A percentile compares a stretch with the other conserved stretches of the same genome.
Conservation (phyloP, 2,113 vertebrate genomes). For the Anthoscopus minutus region DNA sequence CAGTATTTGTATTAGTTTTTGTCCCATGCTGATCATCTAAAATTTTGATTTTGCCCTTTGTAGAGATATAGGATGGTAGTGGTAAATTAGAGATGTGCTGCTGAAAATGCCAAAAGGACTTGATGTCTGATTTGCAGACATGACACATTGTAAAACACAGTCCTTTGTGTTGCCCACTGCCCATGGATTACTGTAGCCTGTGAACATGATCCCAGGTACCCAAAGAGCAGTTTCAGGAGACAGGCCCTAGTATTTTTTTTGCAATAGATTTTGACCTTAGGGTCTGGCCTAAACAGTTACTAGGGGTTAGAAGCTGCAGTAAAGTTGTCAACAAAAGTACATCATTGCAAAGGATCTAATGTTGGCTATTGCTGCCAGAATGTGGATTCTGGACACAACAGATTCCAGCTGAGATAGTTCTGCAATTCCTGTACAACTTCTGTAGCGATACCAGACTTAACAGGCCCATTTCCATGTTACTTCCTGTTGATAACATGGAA, state of each 20-base stretch:
- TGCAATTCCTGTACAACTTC: background rate
- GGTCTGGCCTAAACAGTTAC: background rate
- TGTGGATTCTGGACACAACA: background rate
- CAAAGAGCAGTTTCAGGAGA: background rate
- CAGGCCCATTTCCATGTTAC: background rate
- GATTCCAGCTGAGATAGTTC: background rate
- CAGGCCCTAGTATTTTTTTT: background rate
- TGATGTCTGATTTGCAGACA: background rate
- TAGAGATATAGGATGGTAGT: background rate
- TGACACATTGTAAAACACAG: background rate
- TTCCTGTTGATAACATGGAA: background rate
- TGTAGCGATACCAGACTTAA: background rate
- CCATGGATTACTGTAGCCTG: background rate
- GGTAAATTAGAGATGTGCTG: background rate
- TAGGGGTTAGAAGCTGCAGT: background rate
- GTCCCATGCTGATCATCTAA: background rate
- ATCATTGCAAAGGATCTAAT: background rate
- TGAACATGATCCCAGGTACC: background rate
- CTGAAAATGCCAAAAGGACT: background rate
- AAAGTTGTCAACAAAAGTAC: background rate
- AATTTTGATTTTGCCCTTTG: background rate
- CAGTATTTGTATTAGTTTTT: background rate
- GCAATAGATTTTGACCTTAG: background rate
- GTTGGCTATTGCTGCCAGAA: background rate
- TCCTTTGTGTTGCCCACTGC: background rate